Conservation (phyloP, 1,140 invertebrate species). For the Mizuhopecten yessoensis region DNA sequence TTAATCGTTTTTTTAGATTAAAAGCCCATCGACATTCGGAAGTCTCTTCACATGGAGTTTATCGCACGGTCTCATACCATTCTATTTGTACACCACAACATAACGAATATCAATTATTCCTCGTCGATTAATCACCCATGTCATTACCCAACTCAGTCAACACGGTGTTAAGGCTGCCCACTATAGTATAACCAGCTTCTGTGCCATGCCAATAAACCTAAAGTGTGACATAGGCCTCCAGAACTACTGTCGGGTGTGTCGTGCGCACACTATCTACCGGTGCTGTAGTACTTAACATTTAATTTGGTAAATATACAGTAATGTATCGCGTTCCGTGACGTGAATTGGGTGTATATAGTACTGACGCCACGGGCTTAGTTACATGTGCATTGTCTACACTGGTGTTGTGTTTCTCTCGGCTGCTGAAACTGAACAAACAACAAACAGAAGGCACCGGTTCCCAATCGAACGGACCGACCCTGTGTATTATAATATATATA, state of each 20-base stretch:
- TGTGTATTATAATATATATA: conserved; percentile 14
- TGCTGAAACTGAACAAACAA: conserved; percentile 38
- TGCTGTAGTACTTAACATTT: neutral
- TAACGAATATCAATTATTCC: neutral
- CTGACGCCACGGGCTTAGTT: neutral
- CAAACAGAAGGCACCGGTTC: conserved; percentile 31
- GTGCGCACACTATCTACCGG: neutral
- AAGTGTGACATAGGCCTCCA: neutral
- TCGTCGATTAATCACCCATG: neutral
- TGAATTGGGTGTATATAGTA: neutral
- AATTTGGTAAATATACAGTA: conserved; percentile 14
- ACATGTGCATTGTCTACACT: conserved; percentile 13
- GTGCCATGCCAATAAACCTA: neutral
- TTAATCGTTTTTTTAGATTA: neutral
- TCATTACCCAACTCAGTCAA: neutral
- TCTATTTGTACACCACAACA: neutral
- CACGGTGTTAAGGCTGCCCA: neutral
- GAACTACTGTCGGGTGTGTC: neutral
- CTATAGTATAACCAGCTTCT: neutral
- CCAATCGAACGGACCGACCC: conserved; percentile 25
- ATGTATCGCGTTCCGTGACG: neutral
- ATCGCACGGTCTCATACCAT: neutral
- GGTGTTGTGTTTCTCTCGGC: conserved; percentile 31
- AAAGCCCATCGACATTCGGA: neutral
- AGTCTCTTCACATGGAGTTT: neutral